Evolutionary conservation across 2,797 vertebrate species (phyloP).

Genomic region (Coluber constrictor): DNA sequence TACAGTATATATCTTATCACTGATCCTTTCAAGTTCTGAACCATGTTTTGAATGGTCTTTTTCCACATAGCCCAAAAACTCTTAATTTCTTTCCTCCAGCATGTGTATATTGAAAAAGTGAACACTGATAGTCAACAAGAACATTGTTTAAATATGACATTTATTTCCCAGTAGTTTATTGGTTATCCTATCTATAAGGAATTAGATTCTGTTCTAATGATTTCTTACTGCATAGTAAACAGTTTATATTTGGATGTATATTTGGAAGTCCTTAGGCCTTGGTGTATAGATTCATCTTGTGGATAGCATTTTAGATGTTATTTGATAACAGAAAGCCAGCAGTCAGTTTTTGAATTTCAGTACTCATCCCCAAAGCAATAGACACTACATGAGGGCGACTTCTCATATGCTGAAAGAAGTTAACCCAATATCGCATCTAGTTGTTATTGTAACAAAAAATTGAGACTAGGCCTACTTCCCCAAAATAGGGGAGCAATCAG

Average conservation of each 20-base stretch:
- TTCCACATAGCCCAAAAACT: not conserved
- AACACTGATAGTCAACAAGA: not conserved
- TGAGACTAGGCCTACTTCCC: not conserved
- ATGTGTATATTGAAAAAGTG: not conserved
- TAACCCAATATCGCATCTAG: not conserved
- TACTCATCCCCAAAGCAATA: not conserved
- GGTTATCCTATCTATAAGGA: not conserved
- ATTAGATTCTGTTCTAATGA: not conserved
- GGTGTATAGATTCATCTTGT: not conserved
- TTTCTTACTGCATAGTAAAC: not conserved
- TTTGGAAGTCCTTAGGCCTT: not conserved
- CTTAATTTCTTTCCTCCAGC: not conserved
- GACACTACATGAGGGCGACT: not conserved
- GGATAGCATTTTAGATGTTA: not conserved
- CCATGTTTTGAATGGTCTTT: not conserved
- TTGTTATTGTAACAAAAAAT: not conserved
- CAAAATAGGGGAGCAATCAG: not conserved
- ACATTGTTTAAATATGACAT: not conserved
- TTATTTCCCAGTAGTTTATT: not conserved
- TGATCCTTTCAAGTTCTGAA: not conserved
- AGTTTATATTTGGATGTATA: not conserved
- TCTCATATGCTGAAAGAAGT: not conserved
- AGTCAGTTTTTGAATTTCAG: not conserved
- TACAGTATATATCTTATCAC: not conserved
- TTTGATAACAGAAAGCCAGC: not conserved